These are phyloP conservation scores for Rhadinocentrus ornatus DNA, from an alignment of 2,797 vertebrate genomes.

Conservation along the genomic window DNA sequence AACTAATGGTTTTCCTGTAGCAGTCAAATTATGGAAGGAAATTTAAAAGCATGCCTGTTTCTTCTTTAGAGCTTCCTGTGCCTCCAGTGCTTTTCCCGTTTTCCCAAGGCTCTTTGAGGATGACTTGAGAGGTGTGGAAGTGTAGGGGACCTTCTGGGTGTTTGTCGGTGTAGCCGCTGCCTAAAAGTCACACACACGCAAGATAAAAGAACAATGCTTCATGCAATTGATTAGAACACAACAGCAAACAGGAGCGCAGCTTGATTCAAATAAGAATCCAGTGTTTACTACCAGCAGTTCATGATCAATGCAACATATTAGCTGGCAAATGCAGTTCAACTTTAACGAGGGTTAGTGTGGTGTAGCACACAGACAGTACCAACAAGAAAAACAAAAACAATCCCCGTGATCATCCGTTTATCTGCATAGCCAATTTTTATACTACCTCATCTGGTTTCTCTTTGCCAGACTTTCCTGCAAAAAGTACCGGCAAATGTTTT, in stretches of 20 bases:
- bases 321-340: background rate
- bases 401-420: background rate
- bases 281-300: background rate
- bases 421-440: background rate
- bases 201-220: background rate
- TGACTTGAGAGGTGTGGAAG: slow-evolving; percentile 85
- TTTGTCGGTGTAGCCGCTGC: slow-evolving; percentile 53
- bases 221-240: slow-evolving; percentile 15
- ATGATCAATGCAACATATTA: background rate
- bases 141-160: slow-evolving; percentile 88
- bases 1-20: slow-evolving; percentile 15
- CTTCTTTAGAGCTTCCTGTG: slow-evolving; percentile 94
- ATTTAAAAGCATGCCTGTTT: slow-evolving; percentile 87
- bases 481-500: no score
- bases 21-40: slow-evolving; percentile 23
- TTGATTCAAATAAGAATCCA: background rate
- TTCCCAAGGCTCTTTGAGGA: slow-evolving; percentile 87
- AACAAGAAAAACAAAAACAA: no score
- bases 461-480: background rate
- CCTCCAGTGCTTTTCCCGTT: slow-evolving; percentile 88
- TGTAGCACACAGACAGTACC: background rate
- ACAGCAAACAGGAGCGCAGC: background rate
- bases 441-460: background rate
- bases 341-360: background rate
- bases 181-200: slow-evolving; percentile 31